phyloP scores from a whole-genome alignment of 2,113 vertebrate genomes.

The Arizona elegans region DNA sequence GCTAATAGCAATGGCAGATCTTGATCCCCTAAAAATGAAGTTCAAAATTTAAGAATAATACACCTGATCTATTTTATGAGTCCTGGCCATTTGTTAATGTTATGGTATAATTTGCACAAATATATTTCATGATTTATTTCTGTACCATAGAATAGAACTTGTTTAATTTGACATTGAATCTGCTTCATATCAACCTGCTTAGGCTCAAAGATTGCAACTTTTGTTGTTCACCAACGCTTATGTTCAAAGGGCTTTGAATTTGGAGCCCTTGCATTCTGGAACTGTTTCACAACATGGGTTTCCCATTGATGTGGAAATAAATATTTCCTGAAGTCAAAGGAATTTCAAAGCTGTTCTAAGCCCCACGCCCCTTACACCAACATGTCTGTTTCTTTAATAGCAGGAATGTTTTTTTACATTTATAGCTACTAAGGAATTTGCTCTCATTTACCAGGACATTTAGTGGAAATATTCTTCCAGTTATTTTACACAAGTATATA shows the following conservation, averaged over 20 bases:
- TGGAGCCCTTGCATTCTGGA: not conserved
- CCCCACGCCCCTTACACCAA: not conserved
- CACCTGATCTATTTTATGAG: not conserved
- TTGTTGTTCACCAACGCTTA: not conserved
- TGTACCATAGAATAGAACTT: not conserved
- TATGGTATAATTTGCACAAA: not conserved
- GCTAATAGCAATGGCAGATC: not conserved
- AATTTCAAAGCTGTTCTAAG: constrained; percentile 3
- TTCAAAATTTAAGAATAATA: not conserved
- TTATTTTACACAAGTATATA: not conserved
- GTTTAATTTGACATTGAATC: not conserved
- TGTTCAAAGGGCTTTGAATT: not conserved
- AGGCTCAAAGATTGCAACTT: not conserved
- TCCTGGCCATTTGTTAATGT: not conserved
- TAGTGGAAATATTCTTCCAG: not conserved
- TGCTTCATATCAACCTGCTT: not conserved
- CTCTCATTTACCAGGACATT: not conserved
- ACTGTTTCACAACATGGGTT: not conserved
- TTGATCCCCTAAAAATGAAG: not conserved
- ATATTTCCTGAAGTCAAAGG: not conserved
- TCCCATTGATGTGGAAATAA: not conserved
- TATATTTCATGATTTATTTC: not conserved
- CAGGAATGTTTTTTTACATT: not conserved
- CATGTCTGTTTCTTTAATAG: not conserved
- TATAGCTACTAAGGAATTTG: not conserved